phyloP scores from a whole-genome alignment of 1,140 invertebrate genomes.

The Zaprionus africanus region DNA sequence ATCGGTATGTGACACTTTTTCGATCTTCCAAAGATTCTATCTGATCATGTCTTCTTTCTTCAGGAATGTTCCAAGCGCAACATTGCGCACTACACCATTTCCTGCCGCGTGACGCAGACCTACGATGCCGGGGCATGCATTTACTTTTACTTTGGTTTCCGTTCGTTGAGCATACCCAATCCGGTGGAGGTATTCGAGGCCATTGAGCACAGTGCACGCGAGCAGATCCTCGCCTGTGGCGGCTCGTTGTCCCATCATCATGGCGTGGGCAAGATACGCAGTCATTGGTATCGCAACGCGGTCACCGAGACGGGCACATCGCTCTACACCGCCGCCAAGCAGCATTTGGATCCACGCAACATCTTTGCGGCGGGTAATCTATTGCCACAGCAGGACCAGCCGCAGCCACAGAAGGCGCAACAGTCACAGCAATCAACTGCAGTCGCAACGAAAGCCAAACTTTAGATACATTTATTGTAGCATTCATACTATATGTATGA shows the following conservation, averaged over 20 bases:
- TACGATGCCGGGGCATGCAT: conserved; percentile 98
- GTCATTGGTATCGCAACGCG: conserved; percentile 91
- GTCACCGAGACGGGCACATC: conserved; percentile 91
- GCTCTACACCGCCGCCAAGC: conserved; percentile 92
- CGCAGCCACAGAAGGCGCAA: conserved; percentile 3
- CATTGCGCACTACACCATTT: conserved; percentile 89
- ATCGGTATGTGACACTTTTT: conserved; percentile 53
- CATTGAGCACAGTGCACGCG: conserved; percentile 92
- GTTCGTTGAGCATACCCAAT: conserved; percentile 88
- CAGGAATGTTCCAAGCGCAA: conserved; percentile 89
- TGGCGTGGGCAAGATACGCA: conserved; percentile 96
- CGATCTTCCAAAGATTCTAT: too few species aligned
- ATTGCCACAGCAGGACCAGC: conserved; percentile 47
- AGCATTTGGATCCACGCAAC: conserved; percentile 95
- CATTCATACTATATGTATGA: not conserved
- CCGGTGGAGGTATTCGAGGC: conserved; percentile 93
- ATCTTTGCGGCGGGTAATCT: conserved; percentile 96
- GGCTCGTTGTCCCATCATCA: conserved; percentile 98
- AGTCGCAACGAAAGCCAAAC: conserved; percentile 67
- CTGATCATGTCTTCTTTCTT: not conserved
- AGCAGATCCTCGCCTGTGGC: conserved; percentile 95
- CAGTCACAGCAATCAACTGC: conserved; percentile 1
- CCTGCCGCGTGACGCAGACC: conserved; percentile 96
- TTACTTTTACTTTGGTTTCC: conserved; percentile 99
- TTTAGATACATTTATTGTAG: conserved; percentile 50